phyloP scores from a whole-genome alignment of 2,888 invertebrate genomes.

The Heterodera filipjevi region DNA sequence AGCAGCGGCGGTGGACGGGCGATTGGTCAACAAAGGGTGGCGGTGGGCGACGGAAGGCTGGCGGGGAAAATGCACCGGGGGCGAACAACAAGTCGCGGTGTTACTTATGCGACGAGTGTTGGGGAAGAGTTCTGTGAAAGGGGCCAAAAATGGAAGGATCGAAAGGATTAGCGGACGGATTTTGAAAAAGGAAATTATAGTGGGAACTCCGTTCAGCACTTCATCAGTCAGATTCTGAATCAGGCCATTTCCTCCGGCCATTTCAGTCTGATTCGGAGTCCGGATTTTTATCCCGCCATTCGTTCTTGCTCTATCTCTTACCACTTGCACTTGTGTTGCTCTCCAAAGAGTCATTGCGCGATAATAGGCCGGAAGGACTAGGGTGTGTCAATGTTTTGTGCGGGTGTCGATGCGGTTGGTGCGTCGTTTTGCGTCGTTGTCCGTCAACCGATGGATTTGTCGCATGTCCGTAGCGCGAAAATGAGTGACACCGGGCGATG shows the following conservation, averaged over 20 bases:
- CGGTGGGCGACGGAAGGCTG: not conserved
- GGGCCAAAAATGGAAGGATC: not conserved
- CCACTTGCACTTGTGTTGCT: conserved; percentile 30
- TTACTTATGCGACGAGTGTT: conserved; percentile 2
- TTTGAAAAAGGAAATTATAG: not conserved
- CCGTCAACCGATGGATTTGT: not conserved
- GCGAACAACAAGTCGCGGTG: not conserved
- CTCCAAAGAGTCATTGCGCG: conserved; percentile 32
- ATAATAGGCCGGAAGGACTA: conserved; percentile 9
- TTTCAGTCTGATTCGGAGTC: too few species aligned
- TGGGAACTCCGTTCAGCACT: too few species aligned
- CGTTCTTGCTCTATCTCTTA: not conserved
- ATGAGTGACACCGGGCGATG: conserved; percentile 25
- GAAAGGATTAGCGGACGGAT: not conserved
- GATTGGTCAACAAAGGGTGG: not conserved
- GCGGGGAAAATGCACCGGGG: not conserved
- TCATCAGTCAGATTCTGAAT: too few species aligned
- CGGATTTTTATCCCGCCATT: too few species aligned
- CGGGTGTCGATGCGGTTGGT: not conserved
- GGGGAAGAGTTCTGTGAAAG: not conserved
- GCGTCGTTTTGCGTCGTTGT: not conserved
- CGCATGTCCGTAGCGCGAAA: conserved; percentile 2
- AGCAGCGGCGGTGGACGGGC: conserved; percentile 20
- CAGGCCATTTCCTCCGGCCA: too few species aligned
- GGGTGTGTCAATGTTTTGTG: conserved; percentile 2